Evolutionary conservation across 1,140 invertebrate genomes (phyloP).

Genomic region (Trichonephila clavata): DNA sequence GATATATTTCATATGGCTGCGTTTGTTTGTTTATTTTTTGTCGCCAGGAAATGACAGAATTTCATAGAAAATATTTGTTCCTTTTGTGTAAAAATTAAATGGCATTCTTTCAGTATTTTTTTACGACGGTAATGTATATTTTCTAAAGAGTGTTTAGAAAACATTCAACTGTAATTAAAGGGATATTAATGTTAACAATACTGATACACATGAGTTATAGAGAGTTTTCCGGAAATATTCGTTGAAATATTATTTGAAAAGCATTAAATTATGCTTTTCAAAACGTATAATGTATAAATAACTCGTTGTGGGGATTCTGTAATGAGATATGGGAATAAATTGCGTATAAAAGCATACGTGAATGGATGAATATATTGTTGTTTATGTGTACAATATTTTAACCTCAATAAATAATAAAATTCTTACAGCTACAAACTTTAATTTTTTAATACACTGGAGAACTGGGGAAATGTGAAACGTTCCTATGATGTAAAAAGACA

Average conservation of each 20-base stretch:
- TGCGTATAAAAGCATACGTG: neutral
- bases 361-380: neutral
- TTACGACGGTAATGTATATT: neutral
- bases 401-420: too few species aligned
- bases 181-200: neutral
- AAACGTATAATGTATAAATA: too few species aligned
- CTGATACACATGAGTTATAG: neutral
- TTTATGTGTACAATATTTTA: too few species aligned
- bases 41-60: constrained; percentile 3
- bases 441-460: too few species aligned
- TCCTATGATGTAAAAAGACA: too few species aligned
- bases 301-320: too few species aligned
- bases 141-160: neutral
- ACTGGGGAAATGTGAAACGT: too few species aligned
- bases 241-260: neutral
- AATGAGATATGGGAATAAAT: neutral
- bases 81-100: constrained; percentile 18
- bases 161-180: neutral
- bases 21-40: neutral
- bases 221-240: neutral
- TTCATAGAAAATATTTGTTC: neutral
- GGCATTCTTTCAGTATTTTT: neutral
- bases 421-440: too few species aligned
- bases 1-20: neutral
- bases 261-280: neutral